Base-by-base conservation (phyloP, 2,113 vertebrate species). In the Dinomys branickii region DNA sequence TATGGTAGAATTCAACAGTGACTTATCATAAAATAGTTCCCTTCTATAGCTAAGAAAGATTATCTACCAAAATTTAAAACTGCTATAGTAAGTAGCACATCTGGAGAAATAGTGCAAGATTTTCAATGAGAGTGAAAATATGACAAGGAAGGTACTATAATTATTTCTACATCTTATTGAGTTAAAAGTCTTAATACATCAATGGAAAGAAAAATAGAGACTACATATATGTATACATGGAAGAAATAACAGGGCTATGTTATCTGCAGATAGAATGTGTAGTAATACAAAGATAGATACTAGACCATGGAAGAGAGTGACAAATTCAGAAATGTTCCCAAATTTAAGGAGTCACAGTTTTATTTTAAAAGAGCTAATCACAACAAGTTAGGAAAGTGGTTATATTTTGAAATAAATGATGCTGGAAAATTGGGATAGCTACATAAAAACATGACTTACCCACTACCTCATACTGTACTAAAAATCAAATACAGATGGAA, bases 11-110 rank as follows among this genome's bases (percentile, higher is more conserved):
- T 77, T 75, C 50, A 88, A 59, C 12, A 33, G 38, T 26, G 1
- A 63, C 87, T 87, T 92, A n/a, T 88, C 17, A 86, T 86, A 59
- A 94, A 85, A 92, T 33, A 80, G 5, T 71, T 59, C n/a, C 38
- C 69, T 84, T 77, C 11, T 73, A 41, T 41, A 69, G 4, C 38
- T 93, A 50, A 56, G 73, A 59, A 81, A 52, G 7, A 88, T 85
- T 56, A 41, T 47, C 7, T 78, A 65, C 7, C 95, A 91, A 65
- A 81, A 17, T 38, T 59, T 28, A 63, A 83, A 81, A 81, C 1
- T 20, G 24, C n/a, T 77, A 12, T 10, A 38, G 47, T 24, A 69
- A 83, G 63, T 30, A 59, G 50, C 5, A 88, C 19, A 35, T 88
- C 26, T 67, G 17, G 56, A 69, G 41, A 67, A 88, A 85, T 28